Conservation (phyloP, 2,888 invertebrate genomes). For the Andrena bicolor region DNA sequence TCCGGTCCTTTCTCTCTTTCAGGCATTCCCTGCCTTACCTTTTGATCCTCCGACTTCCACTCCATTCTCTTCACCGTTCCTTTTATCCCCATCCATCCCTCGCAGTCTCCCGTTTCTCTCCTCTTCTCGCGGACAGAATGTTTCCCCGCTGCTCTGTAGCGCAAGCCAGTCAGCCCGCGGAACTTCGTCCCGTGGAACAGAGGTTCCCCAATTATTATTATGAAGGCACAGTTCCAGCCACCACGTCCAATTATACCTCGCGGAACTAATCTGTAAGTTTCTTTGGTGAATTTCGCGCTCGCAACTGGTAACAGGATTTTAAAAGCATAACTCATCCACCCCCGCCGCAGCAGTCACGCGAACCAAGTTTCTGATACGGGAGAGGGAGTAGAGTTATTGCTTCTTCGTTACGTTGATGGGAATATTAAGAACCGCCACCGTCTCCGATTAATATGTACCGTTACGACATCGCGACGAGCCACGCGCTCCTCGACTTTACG, state of each 20-base stretch:
- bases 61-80: constrained; percentile 15
- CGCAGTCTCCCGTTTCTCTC: not conserved
- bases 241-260: constrained; percentile 70
- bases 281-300: constrained; percentile 63
- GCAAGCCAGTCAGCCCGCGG: constrained; percentile 25
- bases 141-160: not conserved
- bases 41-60: constrained; percentile 14
- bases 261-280: constrained; percentile 74
- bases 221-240: constrained; percentile 64
- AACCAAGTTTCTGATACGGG: constrained; percentile 55
- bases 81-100: not conserved
- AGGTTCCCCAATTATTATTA: constrained; percentile 70
- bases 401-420: constrained; percentile 51
- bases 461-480: not conserved
- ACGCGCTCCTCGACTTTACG: no score
- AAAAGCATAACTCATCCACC: constrained; percentile 63
- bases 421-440: constrained; percentile 42
- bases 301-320: constrained; percentile 72
- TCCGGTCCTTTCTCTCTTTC: constrained; percentile 41
- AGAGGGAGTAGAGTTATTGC: constrained; percentile 41
- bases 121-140: no score
- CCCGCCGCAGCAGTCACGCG: constrained; percentile 62
- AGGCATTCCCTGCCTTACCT: constrained; percentile 3
- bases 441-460: constrained; percentile 33
- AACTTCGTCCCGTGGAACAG: constrained; percentile 53